Conservation (phyloP, 2,113 vertebrate genomes). For the Istiophorus platypterus region DNA sequence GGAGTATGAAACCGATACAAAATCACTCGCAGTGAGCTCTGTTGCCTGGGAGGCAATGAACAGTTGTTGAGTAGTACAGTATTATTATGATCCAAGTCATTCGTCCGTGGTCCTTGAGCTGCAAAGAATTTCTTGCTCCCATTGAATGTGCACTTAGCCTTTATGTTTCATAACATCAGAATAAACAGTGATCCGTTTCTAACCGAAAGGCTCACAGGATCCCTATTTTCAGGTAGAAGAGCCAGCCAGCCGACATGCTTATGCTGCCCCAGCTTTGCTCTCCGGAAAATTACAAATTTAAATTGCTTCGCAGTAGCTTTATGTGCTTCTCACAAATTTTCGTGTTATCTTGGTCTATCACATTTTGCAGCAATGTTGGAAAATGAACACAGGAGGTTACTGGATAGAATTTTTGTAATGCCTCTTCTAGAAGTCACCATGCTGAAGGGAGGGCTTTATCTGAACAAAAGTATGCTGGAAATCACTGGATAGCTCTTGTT, state of each 20-base stretch:
- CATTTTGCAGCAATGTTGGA: constrained; percentile 44
- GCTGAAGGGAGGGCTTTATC: constrained; percentile 25
- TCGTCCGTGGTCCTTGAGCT: constrained; percentile 39
- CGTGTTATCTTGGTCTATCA: constrained; percentile 48
- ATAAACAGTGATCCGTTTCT: constrained; percentile 50
- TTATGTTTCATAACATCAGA: constrained; percentile 55
- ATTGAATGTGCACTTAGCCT: constrained; percentile 42
- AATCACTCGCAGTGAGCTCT: constrained; percentile 30
- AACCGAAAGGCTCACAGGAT: constrained; percentile 32
- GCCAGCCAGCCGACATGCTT: constrained; percentile 6
- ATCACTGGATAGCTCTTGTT: constrained; percentile 52
- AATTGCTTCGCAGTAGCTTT: constrained; percentile 51
- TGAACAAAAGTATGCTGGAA: constrained; percentile 35
- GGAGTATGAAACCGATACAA: constrained; percentile 50
- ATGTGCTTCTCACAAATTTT: constrained; percentile 41
- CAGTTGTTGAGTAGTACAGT: constrained; percentile 52
- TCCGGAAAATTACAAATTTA: constrained; percentile 62
- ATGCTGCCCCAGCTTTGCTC: constrained; percentile 28
- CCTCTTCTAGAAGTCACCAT: constrained; percentile 17
- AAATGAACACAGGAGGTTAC: constrained; percentile 42
- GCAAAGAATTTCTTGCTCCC: constrained; percentile 39
- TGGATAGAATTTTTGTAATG: constrained; percentile 38
- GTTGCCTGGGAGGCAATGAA: constrained; percentile 46
- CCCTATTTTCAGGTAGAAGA: constrained; percentile 23
- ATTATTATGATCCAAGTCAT: constrained; percentile 52